phyloP scores from a whole-genome alignment of 1,140 invertebrate species.

The Drosophila eugracilis region DNA sequence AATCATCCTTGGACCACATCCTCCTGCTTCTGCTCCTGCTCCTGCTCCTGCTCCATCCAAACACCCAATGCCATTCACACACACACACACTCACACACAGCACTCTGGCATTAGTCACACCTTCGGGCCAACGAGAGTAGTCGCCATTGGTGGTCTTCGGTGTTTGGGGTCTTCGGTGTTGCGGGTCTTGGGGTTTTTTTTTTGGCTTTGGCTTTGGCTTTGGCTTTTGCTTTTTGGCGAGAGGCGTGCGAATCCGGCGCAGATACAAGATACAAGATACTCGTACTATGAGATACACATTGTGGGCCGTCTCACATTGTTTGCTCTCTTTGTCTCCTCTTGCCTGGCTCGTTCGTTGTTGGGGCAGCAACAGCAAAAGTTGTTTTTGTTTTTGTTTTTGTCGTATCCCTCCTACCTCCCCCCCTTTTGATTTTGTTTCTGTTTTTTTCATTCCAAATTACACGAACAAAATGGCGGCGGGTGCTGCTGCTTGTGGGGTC shows the following conservation, averaged over 20 bases:
- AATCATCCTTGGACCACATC: neutral
- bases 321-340: constrained; percentile 31
- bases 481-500: constrained; percentile 68
- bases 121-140: constrained; percentile 31
- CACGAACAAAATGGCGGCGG: constrained; percentile 71
- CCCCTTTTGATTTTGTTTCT: too few species aligned
- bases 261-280: constrained; percentile 51
- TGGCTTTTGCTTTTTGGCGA: constrained; percentile 13
- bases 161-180: too few species aligned
- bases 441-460: constrained; percentile 56
- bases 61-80: constrained; percentile 13
- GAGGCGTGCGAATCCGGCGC: constrained; percentile 45
- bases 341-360: constrained; percentile 5
- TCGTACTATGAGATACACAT: constrained; percentile 48
- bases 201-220: constrained; percentile 12
- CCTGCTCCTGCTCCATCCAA: neutral
- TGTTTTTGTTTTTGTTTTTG: constrained; percentile 17
- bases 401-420: too few species aligned
- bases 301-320: constrained; percentile 41
- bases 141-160: constrained; percentile 52
- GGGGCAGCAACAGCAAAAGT: constrained; percentile 17
- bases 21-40: neutral
- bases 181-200: too few species aligned
- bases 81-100: too few species aligned
- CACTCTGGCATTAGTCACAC: constrained; percentile 46